Conservation (phyloP, 2,797 vertebrate genomes). For the Gallinago nigripennis region DNA sequence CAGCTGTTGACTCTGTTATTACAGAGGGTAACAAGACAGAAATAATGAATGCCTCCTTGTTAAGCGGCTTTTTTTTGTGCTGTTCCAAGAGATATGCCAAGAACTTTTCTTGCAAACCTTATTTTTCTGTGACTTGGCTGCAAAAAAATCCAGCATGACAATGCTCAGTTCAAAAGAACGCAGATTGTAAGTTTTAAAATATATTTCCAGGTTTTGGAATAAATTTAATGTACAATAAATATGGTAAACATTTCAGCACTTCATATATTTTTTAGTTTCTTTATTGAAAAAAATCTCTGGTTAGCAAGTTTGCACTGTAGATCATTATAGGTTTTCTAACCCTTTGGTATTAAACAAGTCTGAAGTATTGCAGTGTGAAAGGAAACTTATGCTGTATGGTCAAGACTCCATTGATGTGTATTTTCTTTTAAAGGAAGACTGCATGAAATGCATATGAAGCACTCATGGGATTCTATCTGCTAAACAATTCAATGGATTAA, state of each 20-base stretch:
- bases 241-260: background rate
- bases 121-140: constrained; percentile 31
- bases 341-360: background rate
- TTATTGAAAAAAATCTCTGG: background rate
- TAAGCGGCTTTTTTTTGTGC: background rate
- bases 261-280: background rate
- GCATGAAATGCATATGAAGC: background rate
- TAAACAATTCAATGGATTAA: background rate
- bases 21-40: constrained; percentile 15
- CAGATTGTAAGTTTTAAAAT: background rate
- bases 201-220: background rate
- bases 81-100: constrained; percentile 30
- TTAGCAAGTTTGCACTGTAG: background rate
- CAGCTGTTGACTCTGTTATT: background rate
- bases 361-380: background rate
- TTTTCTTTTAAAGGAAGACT: background rate
- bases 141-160: background rate
- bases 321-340: background rate
- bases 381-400: background rate
- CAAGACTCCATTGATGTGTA: background rate
- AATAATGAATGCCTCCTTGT: constrained; percentile 48
- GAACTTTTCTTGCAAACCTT: constrained; percentile 50
- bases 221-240: background rate
- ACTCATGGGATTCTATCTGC: background rate
- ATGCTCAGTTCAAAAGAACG: background rate